phyloP scores from a whole-genome alignment of 2,797 vertebrate species.

The Tapera naevia region DNA sequence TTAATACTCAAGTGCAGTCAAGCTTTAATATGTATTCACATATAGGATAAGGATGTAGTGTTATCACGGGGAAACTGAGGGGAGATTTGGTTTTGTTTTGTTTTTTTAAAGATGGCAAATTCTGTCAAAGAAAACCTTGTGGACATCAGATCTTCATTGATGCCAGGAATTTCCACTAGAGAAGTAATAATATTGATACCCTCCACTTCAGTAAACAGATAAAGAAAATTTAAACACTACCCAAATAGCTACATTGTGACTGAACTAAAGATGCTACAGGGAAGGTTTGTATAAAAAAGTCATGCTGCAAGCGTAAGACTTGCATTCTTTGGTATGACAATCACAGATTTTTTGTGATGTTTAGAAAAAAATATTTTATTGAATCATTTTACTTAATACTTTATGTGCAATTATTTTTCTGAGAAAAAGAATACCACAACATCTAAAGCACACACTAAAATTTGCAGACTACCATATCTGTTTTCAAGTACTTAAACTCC shows the following conservation, averaged over 20 bases:
- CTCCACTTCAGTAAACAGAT: neutral
- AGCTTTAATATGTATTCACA: neutral
- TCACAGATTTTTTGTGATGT: neutral
- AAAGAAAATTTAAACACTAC: neutral
- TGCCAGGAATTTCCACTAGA: neutral
- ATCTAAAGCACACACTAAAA: neutral
- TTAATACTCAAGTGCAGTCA: neutral
- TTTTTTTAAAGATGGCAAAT: neutral
- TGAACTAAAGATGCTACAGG: neutral
- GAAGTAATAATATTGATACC: neutral
- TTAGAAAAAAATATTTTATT: neutral
- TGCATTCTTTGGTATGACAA: neutral
- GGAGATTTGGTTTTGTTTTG: too few relatives aligned
- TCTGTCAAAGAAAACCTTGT: neutral
- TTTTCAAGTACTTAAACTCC: neutral
- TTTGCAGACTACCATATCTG: neutral
- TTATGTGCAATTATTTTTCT: neutral
- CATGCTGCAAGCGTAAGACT: neutral
- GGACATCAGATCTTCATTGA: neutral
- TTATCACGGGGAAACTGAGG: neutral
- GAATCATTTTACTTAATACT: neutral
- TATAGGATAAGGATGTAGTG: neutral
- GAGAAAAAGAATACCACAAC: neutral
- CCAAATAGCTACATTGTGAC: neutral
- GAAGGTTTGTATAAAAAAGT: neutral